Base-by-base conservation (phyloP, 2,113 vertebrate species). In the Martes martes region DNA sequence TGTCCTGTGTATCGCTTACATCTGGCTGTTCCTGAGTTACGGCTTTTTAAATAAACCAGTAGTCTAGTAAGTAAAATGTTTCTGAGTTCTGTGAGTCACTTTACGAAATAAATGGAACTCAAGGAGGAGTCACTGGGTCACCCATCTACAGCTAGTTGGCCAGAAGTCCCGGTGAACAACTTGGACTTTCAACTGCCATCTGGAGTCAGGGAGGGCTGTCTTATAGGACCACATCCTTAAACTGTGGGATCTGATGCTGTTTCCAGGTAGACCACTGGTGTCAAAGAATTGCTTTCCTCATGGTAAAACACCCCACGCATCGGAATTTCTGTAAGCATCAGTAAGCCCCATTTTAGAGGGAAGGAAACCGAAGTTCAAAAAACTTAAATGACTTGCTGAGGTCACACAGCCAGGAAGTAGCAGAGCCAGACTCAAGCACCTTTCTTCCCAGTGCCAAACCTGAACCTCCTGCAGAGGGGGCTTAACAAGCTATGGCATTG, bases 401-500 rank as follows among this genome's bases (percentile, higher is more conserved):
- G n/a, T 96, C 28, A 67, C 69, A 23, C 6, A 47, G 78, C 18
- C 9, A 18, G 45, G 36, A 33, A 45, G 11, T 59, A 42, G 11
- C 61, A 36, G 16, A 39, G 19, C 4, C 2, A 3, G n/a, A 80
- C 73, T 86, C 18, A 26, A 42, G 89, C 8, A 5, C 36, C 78
- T 65, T 78, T 42, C 61, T 55, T 57, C 63, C 39, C 11, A 19
- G 28, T 1, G 6, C n/a, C 63, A 90, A 50, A 71, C 6, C 61
- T 23, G 28, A 21, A 21, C 2, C 13, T 65, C 47, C 74, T 16
- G 15, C 24, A n/a, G 7, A 52, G n/a, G 19, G 8, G 33, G 3
- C 28, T 45, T 33, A 10, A 31, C 1, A 0, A 2, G 10, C 31
- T 55, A 83, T 8, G 0, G 6, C 11, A 3, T 31, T 4, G 0